phyloP scores from a whole-genome alignment of 2,113 vertebrate genomes.

The Rhinoderma darwinii region DNA sequence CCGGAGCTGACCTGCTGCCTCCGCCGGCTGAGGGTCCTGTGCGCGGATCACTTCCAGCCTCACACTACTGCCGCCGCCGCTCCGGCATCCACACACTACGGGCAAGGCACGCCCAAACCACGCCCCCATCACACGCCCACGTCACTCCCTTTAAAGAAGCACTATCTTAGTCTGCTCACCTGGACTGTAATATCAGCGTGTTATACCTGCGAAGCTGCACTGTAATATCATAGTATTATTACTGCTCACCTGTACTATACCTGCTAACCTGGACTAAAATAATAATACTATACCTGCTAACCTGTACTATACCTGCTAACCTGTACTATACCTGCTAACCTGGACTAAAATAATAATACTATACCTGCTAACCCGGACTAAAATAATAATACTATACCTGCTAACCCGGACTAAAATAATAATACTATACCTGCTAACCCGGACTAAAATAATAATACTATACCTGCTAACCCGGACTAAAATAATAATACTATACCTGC shows the following conservation, averaged over 20 bases:
- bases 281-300: background rate
- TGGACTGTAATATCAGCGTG: background rate
- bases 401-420: no score
- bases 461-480: background rate
- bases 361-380: background rate
- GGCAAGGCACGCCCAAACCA: background rate
- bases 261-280: background rate
- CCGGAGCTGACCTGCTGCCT: constrained; percentile 41
- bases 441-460: background rate
- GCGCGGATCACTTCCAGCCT: constrained; percentile 39
- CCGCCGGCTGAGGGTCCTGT: constrained; percentile 41
- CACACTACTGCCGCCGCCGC: constrained; percentile 45
- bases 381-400: background rate
- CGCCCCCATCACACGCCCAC: constrained; percentile 26
- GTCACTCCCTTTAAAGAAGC: background rate
- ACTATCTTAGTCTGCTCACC: background rate
- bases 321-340: background rate
- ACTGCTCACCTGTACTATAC: background rate
- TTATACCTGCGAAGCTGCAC: background rate
- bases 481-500: background rate
- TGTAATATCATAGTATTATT: background rate
- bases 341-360: background rate
- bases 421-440: background rate
- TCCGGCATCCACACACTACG: constrained; percentile 45
- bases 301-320: background rate